A percentile compares a stretch with the other conserved stretches of the same genome.
Conservation (phyloP, 2,797 vertebrate genomes). For the Chromobotia macracanthus region DNA sequence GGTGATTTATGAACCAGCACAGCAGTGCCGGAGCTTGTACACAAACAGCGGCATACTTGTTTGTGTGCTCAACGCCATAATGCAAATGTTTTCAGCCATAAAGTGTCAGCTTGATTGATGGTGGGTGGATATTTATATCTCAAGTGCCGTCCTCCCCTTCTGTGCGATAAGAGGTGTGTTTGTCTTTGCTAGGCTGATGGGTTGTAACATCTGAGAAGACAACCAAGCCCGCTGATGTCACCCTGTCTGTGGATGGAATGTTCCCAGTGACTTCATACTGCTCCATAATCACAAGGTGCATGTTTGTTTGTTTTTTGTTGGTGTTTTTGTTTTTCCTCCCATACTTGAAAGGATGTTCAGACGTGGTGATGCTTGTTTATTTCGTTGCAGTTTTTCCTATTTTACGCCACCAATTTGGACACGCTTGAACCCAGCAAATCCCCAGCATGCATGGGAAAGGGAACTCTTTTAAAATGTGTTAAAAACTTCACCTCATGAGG, state of each 20-base stretch:
- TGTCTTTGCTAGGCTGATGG: constrained; percentile 22
- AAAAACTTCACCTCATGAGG: too few relatives aligned
- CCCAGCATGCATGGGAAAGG: too few relatives aligned
- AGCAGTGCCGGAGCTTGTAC: not conserved
- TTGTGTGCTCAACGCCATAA: constrained; percentile 33
- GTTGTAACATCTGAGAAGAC: constrained; percentile 5
- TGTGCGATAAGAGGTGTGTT: constrained; percentile 18
- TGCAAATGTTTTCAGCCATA: constrained; percentile 43
- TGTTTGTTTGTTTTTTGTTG: constrained; percentile 1
- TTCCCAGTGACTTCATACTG: not conserved
- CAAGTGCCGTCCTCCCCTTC: not conserved
- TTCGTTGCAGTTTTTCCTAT: too few relatives aligned
- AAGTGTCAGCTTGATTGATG: constrained; percentile 52
- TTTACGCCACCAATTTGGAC: too few relatives aligned
- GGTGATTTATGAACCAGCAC: constrained; percentile 22
- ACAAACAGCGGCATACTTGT: constrained; percentile 19
- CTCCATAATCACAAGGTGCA: not conserved
- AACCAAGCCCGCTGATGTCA: constrained; percentile 4
- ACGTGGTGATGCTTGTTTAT: not conserved
- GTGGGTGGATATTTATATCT: constrained; percentile 27
- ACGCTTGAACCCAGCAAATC: too few relatives aligned
- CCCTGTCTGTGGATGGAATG: not conserved
- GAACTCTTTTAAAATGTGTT: too few relatives aligned
- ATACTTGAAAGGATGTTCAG: not conserved
- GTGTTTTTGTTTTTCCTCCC: too few relatives aligned